Conservation (phyloP, 2,888 invertebrate species). For the Stenodera caucasica region DNA sequence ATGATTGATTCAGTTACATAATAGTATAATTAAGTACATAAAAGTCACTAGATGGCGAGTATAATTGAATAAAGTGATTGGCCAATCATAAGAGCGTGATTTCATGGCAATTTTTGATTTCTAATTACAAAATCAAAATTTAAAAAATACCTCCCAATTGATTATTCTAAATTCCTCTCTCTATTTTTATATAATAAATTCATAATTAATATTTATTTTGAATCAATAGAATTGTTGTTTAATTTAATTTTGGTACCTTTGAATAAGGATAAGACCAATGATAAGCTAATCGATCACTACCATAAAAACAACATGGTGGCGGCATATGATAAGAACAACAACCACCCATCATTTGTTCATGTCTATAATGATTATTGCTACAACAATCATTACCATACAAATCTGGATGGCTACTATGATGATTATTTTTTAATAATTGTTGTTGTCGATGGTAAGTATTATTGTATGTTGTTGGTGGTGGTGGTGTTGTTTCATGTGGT, state of each 20-base stretch:
- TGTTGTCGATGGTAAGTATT: slow-evolving; percentile 61
- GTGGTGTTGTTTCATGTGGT: slow-evolving; percentile 33
- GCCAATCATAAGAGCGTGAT: too few relatives aligned
- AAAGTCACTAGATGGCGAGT: too few relatives aligned
- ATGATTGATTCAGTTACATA: too few relatives aligned
- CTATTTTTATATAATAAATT: not conserved
- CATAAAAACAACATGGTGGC: slow-evolving; percentile 48
- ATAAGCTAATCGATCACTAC: slow-evolving; percentile 45
- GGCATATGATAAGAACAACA: slow-evolving; percentile 45
- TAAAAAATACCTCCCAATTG: too few relatives aligned
- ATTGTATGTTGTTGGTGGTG: slow-evolving; percentile 51
- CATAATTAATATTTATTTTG: not conserved
- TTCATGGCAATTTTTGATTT: too few relatives aligned
- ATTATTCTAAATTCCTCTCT: too few relatives aligned
- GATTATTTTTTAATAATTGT: slow-evolving; percentile 43
- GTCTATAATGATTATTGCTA: slow-evolving; percentile 36
- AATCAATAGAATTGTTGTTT: not conserved
- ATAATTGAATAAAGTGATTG: too few relatives aligned
- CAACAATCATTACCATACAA: slow-evolving; percentile 46
- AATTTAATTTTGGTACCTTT: slow-evolving; percentile 37
- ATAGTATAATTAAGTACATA: too few relatives aligned
- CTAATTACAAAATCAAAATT: too few relatives aligned
- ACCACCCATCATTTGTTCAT: slow-evolving; percentile 39
- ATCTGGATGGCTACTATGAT: slow-evolving; percentile 56
- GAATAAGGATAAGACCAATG: slow-evolving; percentile 44